Base-by-base conservation (phyloP, 2,888 invertebrate species). In the Drosophila fungiperda region DNA sequence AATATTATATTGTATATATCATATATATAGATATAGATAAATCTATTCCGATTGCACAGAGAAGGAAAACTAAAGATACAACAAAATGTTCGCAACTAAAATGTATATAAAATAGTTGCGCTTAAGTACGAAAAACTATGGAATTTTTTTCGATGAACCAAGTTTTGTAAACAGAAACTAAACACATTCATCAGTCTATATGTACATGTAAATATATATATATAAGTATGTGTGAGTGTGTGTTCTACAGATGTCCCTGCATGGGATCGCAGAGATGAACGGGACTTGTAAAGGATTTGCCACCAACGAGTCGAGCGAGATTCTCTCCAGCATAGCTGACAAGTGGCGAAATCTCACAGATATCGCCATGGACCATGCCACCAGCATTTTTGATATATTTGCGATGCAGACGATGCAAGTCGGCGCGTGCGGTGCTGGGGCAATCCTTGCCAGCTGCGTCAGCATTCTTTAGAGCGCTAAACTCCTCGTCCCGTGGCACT, bases 401-500 rank as follows among this genome's bases (percentile, higher is more conserved):
- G 82, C 95, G 95, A 91, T 98, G 98, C 32, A 98, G 94, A 40
- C 94, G 93, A 76, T 96, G 94, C 12, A 99, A 93, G 89, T 98
- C 97, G 38, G 95, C 95, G 59, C 96, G 94, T 2, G 98, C 97
- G 0, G 99, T 98, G 0, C 96, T 95, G 0, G 99, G 97, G 68
- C 98, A 98, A 93, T 99, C 99, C 91, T 97, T 97, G 45, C 96
- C 96, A 1, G 95, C 96, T 0, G 95, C 94, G 92, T 99, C 97
- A 1, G 97, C 95, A 93, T 99, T 99, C 92, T 99, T 99, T 78
- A 99, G 93, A 0, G 99, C 99, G 83, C 99, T 98, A 92, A 99
- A 99, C 92, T 99, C 99, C 71, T 97, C 96, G 81, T 97, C 96
- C 53, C 99, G 95, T 0, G 96, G 95, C 0, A 97, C 97, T 93